A percentile compares a stretch with the other conserved stretches of the same genome.
phyloP scores from a whole-genome alignment of 2,797 vertebrate genomes.

The Alauda arvensis region DNA sequence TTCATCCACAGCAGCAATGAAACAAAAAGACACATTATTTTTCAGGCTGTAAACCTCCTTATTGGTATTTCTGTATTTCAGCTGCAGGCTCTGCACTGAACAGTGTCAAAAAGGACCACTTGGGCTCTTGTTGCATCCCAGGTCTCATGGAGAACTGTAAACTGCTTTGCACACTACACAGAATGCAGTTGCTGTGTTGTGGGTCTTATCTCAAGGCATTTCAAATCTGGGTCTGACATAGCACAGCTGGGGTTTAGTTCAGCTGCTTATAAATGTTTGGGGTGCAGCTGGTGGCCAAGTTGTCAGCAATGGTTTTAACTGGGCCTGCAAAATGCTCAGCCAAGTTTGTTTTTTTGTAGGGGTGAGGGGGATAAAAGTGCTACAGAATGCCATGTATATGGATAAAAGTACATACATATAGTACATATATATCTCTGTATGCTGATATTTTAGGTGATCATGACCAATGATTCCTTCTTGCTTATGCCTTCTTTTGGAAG shows the following conservation, averaged over 20 bases:
- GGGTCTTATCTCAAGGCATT: background rate
- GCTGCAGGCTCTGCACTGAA: background rate
- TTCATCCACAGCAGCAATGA: background rate
- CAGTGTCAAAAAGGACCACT: background rate
- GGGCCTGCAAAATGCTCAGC: background rate
- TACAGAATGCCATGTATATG: background rate
- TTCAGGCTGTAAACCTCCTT: background rate
- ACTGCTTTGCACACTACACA: background rate
- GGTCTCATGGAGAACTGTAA: background rate
- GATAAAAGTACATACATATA: background rate
- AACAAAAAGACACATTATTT: background rate
- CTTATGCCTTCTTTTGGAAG: background rate
- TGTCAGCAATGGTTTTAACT: background rate
- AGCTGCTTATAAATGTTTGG: background rate
- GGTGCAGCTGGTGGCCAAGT: background rate
- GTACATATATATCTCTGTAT: background rate
- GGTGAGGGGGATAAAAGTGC: fast-evolving
- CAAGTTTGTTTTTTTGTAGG: background rate
- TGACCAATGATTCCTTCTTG: background rate
- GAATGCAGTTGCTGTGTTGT: background rate
- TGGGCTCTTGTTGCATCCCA: background rate
- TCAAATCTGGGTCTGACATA: background rate
- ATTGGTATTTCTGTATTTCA: background rate
- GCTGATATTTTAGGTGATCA: background rate
- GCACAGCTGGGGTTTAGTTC: background rate